phyloP scores from a whole-genome alignment of 1,140 invertebrate species.

The Drosophila arawakana region DNA sequence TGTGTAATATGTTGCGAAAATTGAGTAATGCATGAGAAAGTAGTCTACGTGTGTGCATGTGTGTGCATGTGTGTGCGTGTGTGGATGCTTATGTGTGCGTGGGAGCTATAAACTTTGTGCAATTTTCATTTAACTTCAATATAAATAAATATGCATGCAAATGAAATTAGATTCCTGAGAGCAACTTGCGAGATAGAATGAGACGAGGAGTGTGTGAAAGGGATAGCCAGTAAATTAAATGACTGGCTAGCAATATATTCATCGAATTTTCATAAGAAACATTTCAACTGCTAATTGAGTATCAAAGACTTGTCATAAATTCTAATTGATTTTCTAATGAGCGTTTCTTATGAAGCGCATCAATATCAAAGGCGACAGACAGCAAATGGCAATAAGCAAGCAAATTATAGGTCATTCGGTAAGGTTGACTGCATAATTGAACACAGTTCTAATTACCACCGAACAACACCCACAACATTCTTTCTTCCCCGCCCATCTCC shows the following conservation, averaged over 20 bases:
- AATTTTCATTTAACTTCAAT: constrained; percentile 53
- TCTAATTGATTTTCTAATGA: constrained; percentile 31
- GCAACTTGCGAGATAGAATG: neutral
- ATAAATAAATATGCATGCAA: constrained; percentile 63
- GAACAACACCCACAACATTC: neutral
- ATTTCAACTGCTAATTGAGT: constrained; percentile 22
- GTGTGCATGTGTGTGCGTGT: neutral
- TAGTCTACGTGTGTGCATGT: constrained; percentile 1
- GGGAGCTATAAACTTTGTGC: constrained; percentile 41
- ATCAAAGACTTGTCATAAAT: constrained; percentile 12
- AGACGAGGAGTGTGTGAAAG: neutral
- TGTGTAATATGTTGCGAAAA: constrained; percentile 56
- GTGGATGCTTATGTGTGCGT: neutral
- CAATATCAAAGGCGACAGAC: constrained; percentile 11
- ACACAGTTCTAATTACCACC: neutral
- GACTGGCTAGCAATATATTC: constrained; percentile 5
- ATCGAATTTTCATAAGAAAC: constrained; percentile 12
- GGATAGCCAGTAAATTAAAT: neutral
- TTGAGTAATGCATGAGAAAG: constrained; percentile 37
- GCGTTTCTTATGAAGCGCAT: constrained; percentile 6
- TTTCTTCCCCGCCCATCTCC: neutral
- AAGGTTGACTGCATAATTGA: constrained; percentile 16
- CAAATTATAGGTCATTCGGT: constrained; percentile 17
- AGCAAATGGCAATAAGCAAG: constrained; percentile 14
- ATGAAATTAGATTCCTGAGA: constrained; percentile 44